Evolutionary conservation across 2,113 vertebrate species (phyloP).

Genomic region (Chamaea fasciata): DNA sequence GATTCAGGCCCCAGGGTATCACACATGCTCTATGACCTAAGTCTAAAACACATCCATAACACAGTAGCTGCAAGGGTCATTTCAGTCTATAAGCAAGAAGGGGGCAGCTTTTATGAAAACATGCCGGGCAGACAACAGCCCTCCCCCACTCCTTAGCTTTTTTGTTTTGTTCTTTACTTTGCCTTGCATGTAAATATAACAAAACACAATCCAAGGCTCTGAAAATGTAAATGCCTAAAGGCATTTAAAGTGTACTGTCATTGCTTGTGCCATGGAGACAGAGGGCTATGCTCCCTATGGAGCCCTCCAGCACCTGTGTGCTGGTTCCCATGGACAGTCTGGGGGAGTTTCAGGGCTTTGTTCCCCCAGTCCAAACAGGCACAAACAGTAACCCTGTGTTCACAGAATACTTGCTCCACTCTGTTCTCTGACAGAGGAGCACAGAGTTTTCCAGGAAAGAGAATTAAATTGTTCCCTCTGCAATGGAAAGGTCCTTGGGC

Average conservation of each 20-base stretch:
- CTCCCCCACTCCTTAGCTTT: neutral
- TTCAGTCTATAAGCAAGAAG: neutral
- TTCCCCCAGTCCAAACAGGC: neutral
- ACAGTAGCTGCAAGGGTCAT: neutral
- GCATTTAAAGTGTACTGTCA: neutral
- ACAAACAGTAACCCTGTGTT: neutral
- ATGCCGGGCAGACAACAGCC: neutral
- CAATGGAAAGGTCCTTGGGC: neutral
- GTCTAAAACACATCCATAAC: neutral
- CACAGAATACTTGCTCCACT: neutral
- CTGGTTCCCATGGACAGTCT: fast-evolving
- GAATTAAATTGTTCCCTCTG: neutral
- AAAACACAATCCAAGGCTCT: neutral
- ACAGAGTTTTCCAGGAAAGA: neutral
- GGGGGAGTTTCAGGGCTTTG: fast-evolving
- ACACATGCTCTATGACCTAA: neutral
- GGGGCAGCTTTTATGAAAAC: neutral
- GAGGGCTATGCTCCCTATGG: neutral
- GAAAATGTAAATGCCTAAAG: neutral
- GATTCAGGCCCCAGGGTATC: neutral
- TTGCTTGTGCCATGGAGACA: neutral
- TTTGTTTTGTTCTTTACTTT: neutral
- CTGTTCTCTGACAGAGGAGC: neutral
- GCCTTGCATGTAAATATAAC: neutral
- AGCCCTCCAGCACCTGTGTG: neutral